A percentile compares a stretch with the other conserved stretches of the same genome.
Conservation (phyloP, 2,113 vertebrate genomes). For the Plestiodon gilberti region DNA sequence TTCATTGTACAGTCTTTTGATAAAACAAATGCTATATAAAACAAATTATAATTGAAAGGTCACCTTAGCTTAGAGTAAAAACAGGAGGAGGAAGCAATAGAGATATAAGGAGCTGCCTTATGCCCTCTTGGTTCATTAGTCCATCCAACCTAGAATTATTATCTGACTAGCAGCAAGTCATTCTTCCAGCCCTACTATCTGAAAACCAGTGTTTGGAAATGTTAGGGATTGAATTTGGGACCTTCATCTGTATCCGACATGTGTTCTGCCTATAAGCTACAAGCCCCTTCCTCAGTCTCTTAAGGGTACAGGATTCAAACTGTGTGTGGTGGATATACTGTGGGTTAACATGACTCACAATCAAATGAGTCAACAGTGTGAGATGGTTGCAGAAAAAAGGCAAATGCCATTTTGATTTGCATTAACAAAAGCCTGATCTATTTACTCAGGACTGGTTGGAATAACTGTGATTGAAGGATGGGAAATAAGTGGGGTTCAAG, state of each 20-base stretch:
- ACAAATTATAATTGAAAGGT: background rate
- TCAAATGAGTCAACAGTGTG: background rate
- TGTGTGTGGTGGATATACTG: background rate
- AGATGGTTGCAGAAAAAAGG: slow-evolving; percentile 5
- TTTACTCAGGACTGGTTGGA: background rate
- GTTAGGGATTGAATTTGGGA: background rate
- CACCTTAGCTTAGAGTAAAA: background rate
- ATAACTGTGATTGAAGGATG: background rate
- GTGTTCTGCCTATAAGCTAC: background rate
- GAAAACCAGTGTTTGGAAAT: background rate
- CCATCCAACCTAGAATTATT: background rate
- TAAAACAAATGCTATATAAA: background rate
- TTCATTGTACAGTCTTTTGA: background rate
- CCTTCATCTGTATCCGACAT: background rate
- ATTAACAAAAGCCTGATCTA: background rate
- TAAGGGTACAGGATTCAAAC: background rate
- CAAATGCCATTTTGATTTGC: background rate
- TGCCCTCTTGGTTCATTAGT: background rate
- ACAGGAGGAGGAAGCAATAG: background rate
- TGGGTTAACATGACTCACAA: background rate
- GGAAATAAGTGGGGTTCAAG: background rate
- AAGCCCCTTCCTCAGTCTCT: background rate
- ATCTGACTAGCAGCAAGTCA: background rate
- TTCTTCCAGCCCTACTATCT: background rate
- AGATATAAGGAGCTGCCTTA: background rate